Conservation (phyloP, 2,113 vertebrate species). For the Tachysurus fulvidraco region DNA sequence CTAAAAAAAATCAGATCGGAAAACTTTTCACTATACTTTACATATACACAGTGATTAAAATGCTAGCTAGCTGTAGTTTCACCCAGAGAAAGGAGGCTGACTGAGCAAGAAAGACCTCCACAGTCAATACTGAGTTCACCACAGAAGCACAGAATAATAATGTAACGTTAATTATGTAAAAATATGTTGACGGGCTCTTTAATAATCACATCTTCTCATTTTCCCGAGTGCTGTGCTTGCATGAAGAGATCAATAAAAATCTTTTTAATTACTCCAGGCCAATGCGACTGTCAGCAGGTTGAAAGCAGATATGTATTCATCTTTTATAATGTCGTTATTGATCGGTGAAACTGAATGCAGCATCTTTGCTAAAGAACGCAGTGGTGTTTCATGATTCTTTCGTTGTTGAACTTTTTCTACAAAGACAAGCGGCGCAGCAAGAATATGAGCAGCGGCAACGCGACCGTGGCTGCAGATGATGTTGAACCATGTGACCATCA, state of each 20-base stretch:
- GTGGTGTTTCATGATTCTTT: not conserved
- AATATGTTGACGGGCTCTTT: not conserved
- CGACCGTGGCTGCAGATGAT: conserved; percentile 62
- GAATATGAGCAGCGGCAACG: conserved; percentile 75
- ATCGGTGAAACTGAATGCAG: not conserved
- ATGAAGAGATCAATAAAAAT: too few relatives aligned
- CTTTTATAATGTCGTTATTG: conserved; percentile 17
- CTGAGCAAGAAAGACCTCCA: not conserved
- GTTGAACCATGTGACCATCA: conserved; percentile 91
- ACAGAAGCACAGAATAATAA: not conserved
- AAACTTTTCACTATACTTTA: not conserved
- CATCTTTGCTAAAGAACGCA: not conserved
- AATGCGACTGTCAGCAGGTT: not conserved
- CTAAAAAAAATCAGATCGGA: not conserved
- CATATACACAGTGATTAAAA: not conserved
- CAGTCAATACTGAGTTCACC: not conserved
- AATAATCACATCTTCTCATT: not conserved
- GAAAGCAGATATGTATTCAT: not conserved
- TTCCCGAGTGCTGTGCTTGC: not conserved
- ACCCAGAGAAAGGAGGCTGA: not conserved
- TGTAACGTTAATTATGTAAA: not conserved
- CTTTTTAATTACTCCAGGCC: not conserved
- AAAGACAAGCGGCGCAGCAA: conserved; percentile 83
- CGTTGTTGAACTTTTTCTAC: not conserved
- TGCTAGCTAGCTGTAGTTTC: not conserved